These are phyloP conservation scores for Penaeus chinensis DNA, from an alignment of 1,140 invertebrate species.

Conservation along the genomic window DNA sequence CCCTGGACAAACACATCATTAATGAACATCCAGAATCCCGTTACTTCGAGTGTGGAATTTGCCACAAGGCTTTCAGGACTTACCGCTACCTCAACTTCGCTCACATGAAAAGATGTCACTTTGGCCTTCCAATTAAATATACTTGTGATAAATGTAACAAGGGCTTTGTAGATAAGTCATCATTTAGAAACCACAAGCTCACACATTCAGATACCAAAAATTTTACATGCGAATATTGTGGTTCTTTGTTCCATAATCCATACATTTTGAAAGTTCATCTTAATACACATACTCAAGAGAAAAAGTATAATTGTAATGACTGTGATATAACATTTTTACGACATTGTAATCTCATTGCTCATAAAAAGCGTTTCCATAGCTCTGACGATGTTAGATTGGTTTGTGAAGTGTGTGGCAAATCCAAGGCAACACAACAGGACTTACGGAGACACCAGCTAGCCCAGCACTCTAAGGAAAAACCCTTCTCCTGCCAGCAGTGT, in stretches of 20 bases:
- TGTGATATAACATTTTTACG: constrained; percentile 43
- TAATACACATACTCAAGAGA: constrained; percentile 44
- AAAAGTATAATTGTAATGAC: constrained; percentile 36
- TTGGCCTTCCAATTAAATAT: constrained; percentile 44
- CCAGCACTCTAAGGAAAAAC: constrained; percentile 32
- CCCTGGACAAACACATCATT: constrained; percentile 46
- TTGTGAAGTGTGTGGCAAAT: constrained; percentile 41
- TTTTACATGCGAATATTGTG: constrained; percentile 38
- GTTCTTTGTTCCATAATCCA: constrained; percentile 23
- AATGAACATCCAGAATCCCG: constrained; percentile 40
- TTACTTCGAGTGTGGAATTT: constrained; percentile 44
- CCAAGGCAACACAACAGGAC: constrained; percentile 17
- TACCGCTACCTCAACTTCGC: constrained; percentile 44
- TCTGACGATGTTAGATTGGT: constrained; percentile 27
- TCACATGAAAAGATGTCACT: constrained; percentile 46
- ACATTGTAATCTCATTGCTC: constrained; percentile 35
- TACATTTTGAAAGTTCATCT: constrained; percentile 37
- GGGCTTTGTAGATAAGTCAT: constrained; percentile 45
- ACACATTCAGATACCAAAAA: constrained; percentile 31
- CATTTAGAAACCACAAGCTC: constrained; percentile 39
- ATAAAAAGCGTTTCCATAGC: constrained; percentile 44
- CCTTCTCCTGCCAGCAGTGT: constrained; percentile 22
- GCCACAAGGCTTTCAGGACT: constrained; percentile 46
- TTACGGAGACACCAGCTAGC: constrained; percentile 34
- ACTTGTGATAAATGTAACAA: constrained; percentile 45